These are phyloP conservation scores for Drosophila diplacantha DNA, from an alignment of 2,888 invertebrate species.

Conservation along the genomic window DNA sequence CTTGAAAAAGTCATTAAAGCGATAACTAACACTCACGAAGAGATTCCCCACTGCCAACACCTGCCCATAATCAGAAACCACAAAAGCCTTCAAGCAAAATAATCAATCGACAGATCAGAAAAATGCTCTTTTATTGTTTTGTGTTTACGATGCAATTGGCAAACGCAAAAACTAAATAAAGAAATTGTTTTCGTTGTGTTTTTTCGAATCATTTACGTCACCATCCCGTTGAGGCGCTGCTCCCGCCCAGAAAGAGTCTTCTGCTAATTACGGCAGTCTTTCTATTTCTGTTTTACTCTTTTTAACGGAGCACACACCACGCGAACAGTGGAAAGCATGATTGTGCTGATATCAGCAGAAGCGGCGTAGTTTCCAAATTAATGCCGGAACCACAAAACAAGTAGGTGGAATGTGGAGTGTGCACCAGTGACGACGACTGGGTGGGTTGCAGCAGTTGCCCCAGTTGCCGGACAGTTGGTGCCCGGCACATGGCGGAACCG, in stretches of 20 bases:
- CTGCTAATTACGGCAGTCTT: conserved; percentile 20
- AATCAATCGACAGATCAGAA: conserved; percentile 31
- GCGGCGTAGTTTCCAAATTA: conserved; percentile 11
- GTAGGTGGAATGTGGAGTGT: conserved; percentile 16
- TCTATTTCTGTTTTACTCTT: conserved; percentile 12
- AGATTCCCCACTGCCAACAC: not conserved
- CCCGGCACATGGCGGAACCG: conserved; percentile 40
- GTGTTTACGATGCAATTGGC: conserved; percentile 21
- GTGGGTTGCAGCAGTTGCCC: conserved; percentile 11
- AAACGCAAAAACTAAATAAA: conserved; percentile 3
- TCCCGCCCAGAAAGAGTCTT: conserved; percentile 11
- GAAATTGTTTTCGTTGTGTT: conserved; percentile 5
- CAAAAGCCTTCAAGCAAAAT: not conserved
- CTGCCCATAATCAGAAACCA: conserved; percentile 6
- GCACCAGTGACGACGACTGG: not conserved
- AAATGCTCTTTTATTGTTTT: conserved; percentile 11
- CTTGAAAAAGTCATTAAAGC: not conserved
- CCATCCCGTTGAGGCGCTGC: not conserved
- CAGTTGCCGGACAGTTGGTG: conserved; percentile 21
- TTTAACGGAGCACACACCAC: not conserved
- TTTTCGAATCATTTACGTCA: conserved; percentile 21
- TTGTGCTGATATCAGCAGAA: conserved; percentile 1
- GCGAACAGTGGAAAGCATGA: not conserved
- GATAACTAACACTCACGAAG: conserved; percentile 18
- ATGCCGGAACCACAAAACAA: conserved; percentile 16